Base-by-base conservation (phyloP, 2,888 invertebrate species). In the Scaptomyza polygonia region DNA sequence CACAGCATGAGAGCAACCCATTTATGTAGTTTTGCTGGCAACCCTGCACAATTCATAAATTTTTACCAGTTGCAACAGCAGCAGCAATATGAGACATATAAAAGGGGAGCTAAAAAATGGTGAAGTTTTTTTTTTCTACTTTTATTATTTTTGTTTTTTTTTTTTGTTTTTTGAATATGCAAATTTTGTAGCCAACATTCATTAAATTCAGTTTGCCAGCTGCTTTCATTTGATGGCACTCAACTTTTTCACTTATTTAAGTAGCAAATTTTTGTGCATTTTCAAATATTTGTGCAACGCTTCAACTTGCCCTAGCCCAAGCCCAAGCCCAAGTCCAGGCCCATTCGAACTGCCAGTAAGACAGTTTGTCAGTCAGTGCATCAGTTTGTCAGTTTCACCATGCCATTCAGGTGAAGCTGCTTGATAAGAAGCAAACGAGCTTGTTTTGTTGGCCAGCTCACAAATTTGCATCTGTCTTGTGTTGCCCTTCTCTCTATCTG, bases 271-370 rank as follows among this genome's bases (percentile, higher is more conserved):
- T 81, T 57, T 67, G 72, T 72, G 76, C 82, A 76, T 78, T 88
- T 66, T 72, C 88, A 88, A 85, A 85, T 85, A 86, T 88, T 85
- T 85, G 88, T 78, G 74, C 79, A 85, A 76, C 66, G 79, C 84
- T 84, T 86, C 73, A 88, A 61, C 71, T 66, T 55, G 63, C 63
- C 56, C 40, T 18, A 21, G 32, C 43, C 34, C 51, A 52, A 30
- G 63, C 63, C 56, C 40, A 25, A 21, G 32, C 43, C 34, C 51
- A 52, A 30, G 12, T 2, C 45, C 39, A 21, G 14, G 30, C 40
- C 36, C 55, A 53, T 34, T 42, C 47, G 44, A 59, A 52, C 72
- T 39, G 49, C 18, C 49, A 39, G 49, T 53, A 54, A 18, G 53
- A 61, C 65, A 59, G 56, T 62, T 52, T 21, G 44, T 39, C 66